Conservation (phyloP, 2,888 invertebrate species). For the Pantelozetes paolii region DNA sequence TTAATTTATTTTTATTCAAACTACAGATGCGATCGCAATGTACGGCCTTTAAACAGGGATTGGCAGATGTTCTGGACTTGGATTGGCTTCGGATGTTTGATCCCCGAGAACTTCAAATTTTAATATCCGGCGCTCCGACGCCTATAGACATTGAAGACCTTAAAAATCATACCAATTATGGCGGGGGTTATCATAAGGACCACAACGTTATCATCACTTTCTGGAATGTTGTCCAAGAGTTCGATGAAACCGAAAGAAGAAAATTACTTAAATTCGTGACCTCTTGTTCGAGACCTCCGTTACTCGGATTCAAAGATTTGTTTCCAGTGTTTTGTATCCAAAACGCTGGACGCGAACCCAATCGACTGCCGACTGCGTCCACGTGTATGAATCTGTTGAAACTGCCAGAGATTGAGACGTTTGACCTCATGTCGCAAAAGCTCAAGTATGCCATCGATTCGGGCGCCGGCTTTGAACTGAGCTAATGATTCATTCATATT, state of each 20-base stretch:
- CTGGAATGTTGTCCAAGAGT: conserved; percentile 79
- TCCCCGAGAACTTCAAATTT: conserved; percentile 84
- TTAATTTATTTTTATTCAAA: conserved; percentile 17
- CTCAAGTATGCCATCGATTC: conserved; percentile 88
- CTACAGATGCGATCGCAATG: conserved; percentile 67
- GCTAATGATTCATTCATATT: conserved; percentile 49
- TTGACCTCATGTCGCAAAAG: conserved; percentile 71
- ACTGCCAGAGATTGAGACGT: conserved; percentile 80
- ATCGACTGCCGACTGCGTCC: conserved; percentile 90
- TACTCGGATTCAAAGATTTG: conserved; percentile 93
- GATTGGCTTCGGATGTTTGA: conserved; percentile 94
- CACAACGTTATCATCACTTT: conserved; percentile 81
- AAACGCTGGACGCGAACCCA: conserved; percentile 73
- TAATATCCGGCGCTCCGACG: conserved; percentile 92
- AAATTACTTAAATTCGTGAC: conserved; percentile 95
- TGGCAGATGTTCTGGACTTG: conserved; percentile 82
- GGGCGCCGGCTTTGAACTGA: conserved; percentile 90
- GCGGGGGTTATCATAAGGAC: conserved; percentile 73
- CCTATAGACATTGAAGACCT: conserved; percentile 90
- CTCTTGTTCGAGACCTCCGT: conserved; percentile 91
- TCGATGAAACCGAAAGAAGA: conserved; percentile 76
- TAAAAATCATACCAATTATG: conserved; percentile 78
- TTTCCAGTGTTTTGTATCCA: conserved; percentile 96
- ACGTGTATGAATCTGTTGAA: conserved; percentile 98
- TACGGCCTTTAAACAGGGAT: conserved; percentile 78